Evolutionary conservation across 2,113 vertebrate genomes (phyloP).

Genomic region (Hippocampus mohnikei): DNA sequence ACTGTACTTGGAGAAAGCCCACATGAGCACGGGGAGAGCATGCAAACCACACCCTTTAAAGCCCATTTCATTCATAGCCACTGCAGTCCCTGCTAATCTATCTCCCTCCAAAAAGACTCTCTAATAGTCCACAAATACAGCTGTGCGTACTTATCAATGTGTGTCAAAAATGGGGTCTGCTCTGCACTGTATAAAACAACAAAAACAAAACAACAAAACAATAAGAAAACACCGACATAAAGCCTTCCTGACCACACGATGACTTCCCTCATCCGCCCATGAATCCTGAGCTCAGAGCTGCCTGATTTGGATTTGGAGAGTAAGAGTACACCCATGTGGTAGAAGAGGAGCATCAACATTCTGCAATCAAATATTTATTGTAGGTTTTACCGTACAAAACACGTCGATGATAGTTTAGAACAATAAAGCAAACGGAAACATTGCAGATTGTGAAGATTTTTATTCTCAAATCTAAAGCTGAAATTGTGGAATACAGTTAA

Average conservation of each 20-base stretch:
- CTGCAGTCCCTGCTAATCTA: neutral
- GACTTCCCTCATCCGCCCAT: neutral
- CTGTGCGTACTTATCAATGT: neutral
- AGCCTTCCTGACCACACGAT: neutral
- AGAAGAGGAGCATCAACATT: neutral
- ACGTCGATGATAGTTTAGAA: neutral
- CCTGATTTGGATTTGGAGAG: neutral
- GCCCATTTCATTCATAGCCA: neutral
- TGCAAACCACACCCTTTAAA: neutral
- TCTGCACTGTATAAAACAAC: neutral
- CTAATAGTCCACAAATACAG: neutral
- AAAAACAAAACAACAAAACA: too few species aligned
- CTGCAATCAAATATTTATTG: neutral
- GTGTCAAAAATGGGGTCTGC: neutral
- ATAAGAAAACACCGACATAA: neutral
- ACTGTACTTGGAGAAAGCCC: too few species aligned
- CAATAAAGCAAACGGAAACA: neutral
- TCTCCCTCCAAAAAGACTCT: neutral
- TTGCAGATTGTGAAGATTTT: neutral
- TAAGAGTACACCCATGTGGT: neutral
- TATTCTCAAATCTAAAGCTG: neutral
- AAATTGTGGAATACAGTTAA: neutral
- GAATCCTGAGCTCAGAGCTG: neutral
- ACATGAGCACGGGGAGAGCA: too few species aligned
- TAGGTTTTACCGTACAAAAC: neutral